Evolutionary conservation across 1,140 invertebrate species (phyloP).

Genomic region (Caenorhabditis remanei): DNA sequence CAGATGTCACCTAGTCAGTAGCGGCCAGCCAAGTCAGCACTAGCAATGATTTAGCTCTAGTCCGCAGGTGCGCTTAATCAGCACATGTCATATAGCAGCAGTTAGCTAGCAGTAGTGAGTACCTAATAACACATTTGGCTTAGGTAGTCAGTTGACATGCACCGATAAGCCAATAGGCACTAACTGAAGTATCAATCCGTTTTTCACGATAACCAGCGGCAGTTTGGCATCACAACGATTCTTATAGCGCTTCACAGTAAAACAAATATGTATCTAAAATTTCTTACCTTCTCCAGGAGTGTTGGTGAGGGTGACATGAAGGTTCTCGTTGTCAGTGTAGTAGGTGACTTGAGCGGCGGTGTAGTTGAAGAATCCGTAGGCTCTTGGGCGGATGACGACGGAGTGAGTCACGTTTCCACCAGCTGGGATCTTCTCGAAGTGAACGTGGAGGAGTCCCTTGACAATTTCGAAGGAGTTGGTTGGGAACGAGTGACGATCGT

Average conservation of each 20-base stretch:
- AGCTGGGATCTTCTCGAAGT: conserved; percentile 63
- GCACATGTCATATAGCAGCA: no score
- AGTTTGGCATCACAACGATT: no score
- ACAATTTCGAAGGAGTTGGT: conserved; percentile 77
- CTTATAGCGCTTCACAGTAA: background rate
- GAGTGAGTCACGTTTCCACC: conserved; percentile 93
- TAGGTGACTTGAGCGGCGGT: conserved; percentile 93
- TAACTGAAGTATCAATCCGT: no score
- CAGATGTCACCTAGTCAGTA: no score
- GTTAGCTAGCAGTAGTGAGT: no score
- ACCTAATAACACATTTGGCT: no score
- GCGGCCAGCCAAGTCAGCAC: no score
- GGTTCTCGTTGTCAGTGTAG: conserved; percentile 81
- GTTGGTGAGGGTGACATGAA: conserved; percentile 86
- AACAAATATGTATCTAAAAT: conserved; percentile 4
- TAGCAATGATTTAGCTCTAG: no score
- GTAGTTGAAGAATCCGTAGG: conserved; percentile 95
- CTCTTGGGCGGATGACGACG: conserved; percentile 86
- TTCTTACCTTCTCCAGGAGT: conserved; percentile 91
- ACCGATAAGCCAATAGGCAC: no score
- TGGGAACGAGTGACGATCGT: conserved; percentile 77
- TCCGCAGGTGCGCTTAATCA: no score
- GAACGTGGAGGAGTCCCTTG: conserved; percentile 75
- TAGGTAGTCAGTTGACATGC: no score
- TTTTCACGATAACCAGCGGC: no score